These are phyloP conservation scores for Ophiothrix spiculata DNA, from an alignment of 35 echinoderm and acorn worm genomes.

Conservation along the genomic window DNA sequence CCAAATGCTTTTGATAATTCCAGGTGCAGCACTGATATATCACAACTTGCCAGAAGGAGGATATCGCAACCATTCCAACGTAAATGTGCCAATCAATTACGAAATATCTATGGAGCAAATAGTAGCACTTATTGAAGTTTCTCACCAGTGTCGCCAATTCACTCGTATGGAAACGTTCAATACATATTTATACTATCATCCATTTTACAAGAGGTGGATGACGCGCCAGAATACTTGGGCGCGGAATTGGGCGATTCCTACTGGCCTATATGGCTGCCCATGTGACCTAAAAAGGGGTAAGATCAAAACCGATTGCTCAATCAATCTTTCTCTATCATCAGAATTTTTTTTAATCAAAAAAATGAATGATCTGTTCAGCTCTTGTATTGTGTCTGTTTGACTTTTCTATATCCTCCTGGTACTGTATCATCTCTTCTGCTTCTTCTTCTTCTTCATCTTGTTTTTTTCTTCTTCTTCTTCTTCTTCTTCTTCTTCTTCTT, in stretches of 20 bases:
- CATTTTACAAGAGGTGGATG: background rate
- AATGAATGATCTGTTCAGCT: too few relatives aligned
- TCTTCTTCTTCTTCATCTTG: too few relatives aligned
- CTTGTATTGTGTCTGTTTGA: too few relatives aligned
- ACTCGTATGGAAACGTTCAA: background rate
- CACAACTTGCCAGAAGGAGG: background rate
- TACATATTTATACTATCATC: background rate
- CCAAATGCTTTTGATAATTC: too few relatives aligned
- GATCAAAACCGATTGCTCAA: too few relatives aligned
- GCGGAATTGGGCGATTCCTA: background rate
- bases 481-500: too few relatives aligned
- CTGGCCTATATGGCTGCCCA: background rate
- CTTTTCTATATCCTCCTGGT: too few relatives aligned
- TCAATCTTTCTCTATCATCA: too few relatives aligned
- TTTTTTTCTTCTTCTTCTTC: too few relatives aligned
- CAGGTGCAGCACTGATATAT: background rate
- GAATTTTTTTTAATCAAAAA: too few relatives aligned
- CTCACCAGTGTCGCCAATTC: background rate
- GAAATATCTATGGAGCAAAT: background rate
- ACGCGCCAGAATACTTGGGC: background rate
- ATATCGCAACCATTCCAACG: background rate
- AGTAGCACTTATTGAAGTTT: background rate
- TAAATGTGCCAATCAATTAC: background rate
- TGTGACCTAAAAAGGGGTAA: background rate
- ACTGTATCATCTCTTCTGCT: too few relatives aligned